phyloP scores from a whole-genome alignment of 2,888 invertebrate species.

The Drosophila nigritarsus region DNA sequence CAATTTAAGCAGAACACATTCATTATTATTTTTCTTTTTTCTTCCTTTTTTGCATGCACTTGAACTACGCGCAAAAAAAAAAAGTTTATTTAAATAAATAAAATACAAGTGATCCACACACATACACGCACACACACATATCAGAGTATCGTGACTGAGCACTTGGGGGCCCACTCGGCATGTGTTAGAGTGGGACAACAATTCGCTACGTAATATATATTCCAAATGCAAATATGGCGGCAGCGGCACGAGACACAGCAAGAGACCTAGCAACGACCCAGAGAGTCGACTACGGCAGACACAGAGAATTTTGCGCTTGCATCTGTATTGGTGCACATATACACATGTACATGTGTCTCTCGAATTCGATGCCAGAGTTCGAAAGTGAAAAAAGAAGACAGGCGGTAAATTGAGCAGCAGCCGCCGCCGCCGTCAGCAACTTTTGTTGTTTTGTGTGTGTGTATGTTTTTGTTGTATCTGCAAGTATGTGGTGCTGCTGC shows the following conservation, averaged over 20 bases:
- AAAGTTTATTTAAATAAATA: constrained; percentile 73
- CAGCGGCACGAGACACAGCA: constrained; percentile 66
- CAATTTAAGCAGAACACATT: constrained; percentile 28
- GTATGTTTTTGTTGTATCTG: constrained; percentile 58
- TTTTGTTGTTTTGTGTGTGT: constrained; percentile 18
- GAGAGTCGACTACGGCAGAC: constrained; percentile 22
- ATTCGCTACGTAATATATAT: constrained; percentile 70
- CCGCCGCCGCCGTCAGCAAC: constrained; percentile 14
- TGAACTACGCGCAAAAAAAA: constrained; percentile 65
- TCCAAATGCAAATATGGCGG: constrained; percentile 78
- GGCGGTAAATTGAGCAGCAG: constrained; percentile 38
- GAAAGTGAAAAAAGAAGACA: constrained; percentile 62
- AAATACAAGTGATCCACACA: constrained; percentile 68
- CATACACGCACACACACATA: constrained; percentile 27
- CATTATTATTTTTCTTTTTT: constrained; percentile 22
- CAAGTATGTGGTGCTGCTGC: constrained; percentile 62
- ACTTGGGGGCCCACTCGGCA: constrained; percentile 32
- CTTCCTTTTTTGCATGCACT: constrained; percentile 51
- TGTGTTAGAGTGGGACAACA: constrained; percentile 64
- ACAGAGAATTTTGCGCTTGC: constrained; percentile 19
- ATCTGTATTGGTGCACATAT: constrained; percentile 29
- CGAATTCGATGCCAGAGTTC: constrained; percentile 56
- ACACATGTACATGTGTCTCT: constrained; percentile 21
- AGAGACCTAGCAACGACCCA: constrained; percentile 26
- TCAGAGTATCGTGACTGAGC: constrained; percentile 33